Percentiles rank a stretch among this genome's conserved stretches.
Evolutionary conservation across 1,140 invertebrate species (phyloP).

Genomic region (Drosophila sproati): DNA sequence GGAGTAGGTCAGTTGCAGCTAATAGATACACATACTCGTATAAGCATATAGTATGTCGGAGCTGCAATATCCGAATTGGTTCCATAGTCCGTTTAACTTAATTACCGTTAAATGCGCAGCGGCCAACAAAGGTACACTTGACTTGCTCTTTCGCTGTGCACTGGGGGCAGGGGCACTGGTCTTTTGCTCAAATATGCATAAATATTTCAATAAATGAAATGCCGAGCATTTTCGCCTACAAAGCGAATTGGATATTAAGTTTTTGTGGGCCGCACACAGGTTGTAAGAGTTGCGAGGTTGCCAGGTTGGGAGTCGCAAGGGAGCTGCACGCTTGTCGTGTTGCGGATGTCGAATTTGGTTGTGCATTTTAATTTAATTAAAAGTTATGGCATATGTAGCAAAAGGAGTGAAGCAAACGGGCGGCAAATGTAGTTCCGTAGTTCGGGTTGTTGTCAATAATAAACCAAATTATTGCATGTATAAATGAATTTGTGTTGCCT

Average conservation of each 20-base stretch:
- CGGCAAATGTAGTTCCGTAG: constrained; percentile 15
- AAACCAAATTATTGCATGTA: constrained; percentile 83
- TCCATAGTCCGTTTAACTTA: constrained; percentile 57
- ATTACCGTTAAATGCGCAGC: constrained; percentile 50
- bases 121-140: constrained; percentile 30
- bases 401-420: constrained; percentile 20
- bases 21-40: background rate
- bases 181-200: constrained; percentile 77
- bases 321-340: constrained; percentile 16
- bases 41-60: background rate
- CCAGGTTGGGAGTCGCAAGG: background rate
- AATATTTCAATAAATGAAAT: constrained; percentile 61
- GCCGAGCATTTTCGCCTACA: constrained; percentile 58
- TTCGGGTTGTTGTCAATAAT: constrained; percentile 64
- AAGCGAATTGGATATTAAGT: constrained; percentile 81
- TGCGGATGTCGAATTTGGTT: constrained; percentile 59
- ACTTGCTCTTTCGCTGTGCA: background rate
- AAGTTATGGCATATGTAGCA: constrained; percentile 79
- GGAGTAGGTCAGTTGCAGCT: background rate
- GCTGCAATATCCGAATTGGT: constrained; percentile 28
- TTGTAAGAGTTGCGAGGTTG: background rate
- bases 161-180: background rate
- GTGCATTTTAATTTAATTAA: constrained; percentile 83
- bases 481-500: constrained; percentile 78
- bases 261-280: constrained; percentile 32